Evolutionary conservation across 2,113 vertebrate species (phyloP).

Genomic region (Neolamprologus tretocephalus): DNA sequence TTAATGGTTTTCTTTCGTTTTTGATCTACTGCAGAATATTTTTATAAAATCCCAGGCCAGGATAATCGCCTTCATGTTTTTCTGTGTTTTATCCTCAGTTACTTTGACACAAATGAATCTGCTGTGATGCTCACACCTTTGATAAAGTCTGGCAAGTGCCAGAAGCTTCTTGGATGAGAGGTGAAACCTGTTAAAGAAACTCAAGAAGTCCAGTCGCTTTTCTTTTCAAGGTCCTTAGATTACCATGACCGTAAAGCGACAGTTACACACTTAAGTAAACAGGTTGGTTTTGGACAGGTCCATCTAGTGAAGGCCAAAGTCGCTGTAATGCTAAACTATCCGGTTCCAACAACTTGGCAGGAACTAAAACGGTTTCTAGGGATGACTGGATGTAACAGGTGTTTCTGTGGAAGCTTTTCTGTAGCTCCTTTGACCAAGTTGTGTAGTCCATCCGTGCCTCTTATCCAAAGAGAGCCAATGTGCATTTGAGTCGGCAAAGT

Average conservation of each 20-base stretch:
- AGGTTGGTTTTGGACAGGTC: background rate
- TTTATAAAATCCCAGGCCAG: too few species aligned
- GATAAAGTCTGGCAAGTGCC: background rate
- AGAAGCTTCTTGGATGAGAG: background rate
- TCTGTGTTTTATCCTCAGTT: background rate
- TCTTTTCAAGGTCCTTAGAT: background rate
- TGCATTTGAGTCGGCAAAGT: background rate
- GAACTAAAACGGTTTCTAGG: background rate
- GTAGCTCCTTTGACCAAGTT: background rate
- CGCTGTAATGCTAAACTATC: background rate
- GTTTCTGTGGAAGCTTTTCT: background rate
- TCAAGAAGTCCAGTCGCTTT: background rate
- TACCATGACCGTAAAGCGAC: background rate
- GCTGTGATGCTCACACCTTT: background rate
- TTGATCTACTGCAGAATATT: too few species aligned
- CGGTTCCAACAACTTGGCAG: fast-evolving
- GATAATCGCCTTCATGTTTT: fast-evolving
- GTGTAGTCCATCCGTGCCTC: background rate
- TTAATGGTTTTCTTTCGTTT: too few species aligned
- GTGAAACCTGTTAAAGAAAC: background rate
- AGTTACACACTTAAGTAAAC: fast-evolving
- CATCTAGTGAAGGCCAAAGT: background rate
- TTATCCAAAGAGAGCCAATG: fast-evolving
- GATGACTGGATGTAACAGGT: background rate
- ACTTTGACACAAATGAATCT: background rate